Conservation (phyloP, 2,797 vertebrate species). For the Schizopygopsis malacanthus region DNA sequence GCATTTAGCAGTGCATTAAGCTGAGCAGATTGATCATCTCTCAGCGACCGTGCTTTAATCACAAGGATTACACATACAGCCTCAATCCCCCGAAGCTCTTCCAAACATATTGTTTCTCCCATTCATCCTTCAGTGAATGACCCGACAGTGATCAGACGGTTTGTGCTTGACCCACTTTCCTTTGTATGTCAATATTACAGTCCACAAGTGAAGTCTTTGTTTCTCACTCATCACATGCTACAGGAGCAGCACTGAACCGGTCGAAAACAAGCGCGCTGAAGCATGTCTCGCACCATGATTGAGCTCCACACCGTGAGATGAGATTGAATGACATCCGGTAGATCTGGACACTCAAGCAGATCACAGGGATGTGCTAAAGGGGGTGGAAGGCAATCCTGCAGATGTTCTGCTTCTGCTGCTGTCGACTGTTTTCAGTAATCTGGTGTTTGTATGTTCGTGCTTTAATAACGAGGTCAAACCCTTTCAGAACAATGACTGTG, state of each 20-base stretch:
- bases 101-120: constrained; percentile 53
- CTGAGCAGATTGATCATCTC: not conserved
- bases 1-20: not conserved
- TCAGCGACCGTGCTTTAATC: constrained; percentile 50
- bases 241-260: not conserved
- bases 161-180: constrained; percentile 72
- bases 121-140: constrained; percentile 59
- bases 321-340: constrained; percentile 19
- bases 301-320: not conserved
- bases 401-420: constrained; percentile 9
- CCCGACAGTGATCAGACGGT: constrained; percentile 44
- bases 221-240: constrained; percentile 53
- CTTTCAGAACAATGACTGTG: not conserved
- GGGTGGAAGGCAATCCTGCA: not conserved
- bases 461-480: constrained; percentile 46
- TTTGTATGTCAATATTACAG: constrained; percentile 65
- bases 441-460: not conserved
- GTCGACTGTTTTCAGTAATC: constrained; percentile 5
- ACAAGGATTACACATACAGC: constrained; percentile 52
- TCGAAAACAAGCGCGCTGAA: not conserved
- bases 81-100: constrained; percentile 49
- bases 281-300: not conserved
- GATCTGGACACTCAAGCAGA: constrained; percentile 4
- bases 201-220: constrained; percentile 72
- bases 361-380: not conserved